These are phyloP conservation scores for Dione vanillae DNA, from an alignment of 2,888 invertebrate species.

Conservation along the genomic window DNA sequence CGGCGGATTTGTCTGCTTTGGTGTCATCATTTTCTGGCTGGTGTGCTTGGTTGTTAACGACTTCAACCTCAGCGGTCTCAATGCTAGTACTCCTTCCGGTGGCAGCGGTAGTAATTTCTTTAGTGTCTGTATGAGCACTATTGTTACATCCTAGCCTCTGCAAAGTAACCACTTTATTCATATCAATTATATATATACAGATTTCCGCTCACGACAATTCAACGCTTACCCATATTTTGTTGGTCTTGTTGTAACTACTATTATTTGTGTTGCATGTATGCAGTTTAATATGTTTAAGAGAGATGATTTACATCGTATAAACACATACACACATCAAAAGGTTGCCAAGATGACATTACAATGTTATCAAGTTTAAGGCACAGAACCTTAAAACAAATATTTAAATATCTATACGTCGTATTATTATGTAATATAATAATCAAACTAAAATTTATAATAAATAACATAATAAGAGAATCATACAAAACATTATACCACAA, in stretches of 20 bases:
- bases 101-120: constrained; percentile 29
- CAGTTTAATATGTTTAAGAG: neutral
- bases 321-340: constrained; percentile 19
- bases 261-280: constrained; percentile 17
- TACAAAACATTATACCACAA: too few species aligned
- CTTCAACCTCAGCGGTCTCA: constrained; percentile 40
- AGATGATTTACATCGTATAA: constrained; percentile 16
- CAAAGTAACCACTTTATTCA: constrained; percentile 24
- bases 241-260: constrained; percentile 6
- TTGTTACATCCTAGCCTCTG: constrained; percentile 57
- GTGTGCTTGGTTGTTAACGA: constrained; percentile 30
- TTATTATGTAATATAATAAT: constrained; percentile 4
- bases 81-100: constrained; percentile 17
- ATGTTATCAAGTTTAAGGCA: constrained; percentile 18
- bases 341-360: neutral
- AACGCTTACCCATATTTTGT: constrained; percentile 9
- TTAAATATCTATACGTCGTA: constrained; percentile 7
- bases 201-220: constrained; percentile 2
- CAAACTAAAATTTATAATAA: neutral
- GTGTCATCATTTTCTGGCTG: constrained; percentile 34
- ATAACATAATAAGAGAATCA: neutral
- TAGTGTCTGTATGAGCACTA: constrained; percentile 17
- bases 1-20: constrained; percentile 21
- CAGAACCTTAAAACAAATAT: constrained; percentile 25
- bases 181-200: neutral